Evolutionary conservation across 2,888 invertebrate genomes (phyloP).

Genomic region (Serrognathus titanus): DNA sequence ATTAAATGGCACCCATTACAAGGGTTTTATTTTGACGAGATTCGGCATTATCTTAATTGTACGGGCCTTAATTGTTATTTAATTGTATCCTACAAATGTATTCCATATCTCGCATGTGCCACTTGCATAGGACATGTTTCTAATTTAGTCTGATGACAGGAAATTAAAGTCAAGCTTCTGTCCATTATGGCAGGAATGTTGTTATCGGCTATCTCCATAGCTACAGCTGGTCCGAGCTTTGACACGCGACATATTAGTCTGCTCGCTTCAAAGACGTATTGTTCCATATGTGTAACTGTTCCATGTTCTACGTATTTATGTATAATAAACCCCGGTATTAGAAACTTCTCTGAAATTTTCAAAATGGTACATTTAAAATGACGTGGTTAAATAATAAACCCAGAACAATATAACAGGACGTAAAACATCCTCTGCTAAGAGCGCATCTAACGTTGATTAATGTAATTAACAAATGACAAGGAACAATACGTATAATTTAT

Average conservation of each 20-base stretch:
- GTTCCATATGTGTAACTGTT: slow-evolving; percentile 20
- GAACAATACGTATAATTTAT: slow-evolving; percentile 14
- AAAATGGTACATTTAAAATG: too few species aligned
- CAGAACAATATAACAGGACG: background rate
- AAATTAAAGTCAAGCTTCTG: slow-evolving; percentile 45
- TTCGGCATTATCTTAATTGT: too few species aligned
- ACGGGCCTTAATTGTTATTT: background rate
- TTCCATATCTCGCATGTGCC: slow-evolving; percentile 1
- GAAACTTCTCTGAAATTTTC: too few species aligned
- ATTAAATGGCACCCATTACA: too few species aligned
- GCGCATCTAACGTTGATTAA: background rate
- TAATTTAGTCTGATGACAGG: slow-evolving; percentile 45
- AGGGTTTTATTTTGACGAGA: too few species aligned
- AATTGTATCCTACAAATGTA: background rate
- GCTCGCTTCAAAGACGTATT: slow-evolving; percentile 33
- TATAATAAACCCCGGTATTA: background rate
- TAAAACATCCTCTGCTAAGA: too few species aligned
- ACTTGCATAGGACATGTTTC: slow-evolving; percentile 33
- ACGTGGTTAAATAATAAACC: background rate
- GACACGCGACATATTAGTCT: slow-evolving; percentile 20
- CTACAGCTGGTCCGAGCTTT: slow-evolving; percentile 39
- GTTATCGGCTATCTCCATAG: slow-evolving; percentile 44
- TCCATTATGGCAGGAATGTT: slow-evolving; percentile 44
- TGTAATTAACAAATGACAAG: slow-evolving; percentile 14
- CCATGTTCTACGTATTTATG: background rate